Percentiles rank a stretch among this genome's conserved stretches.
Evolutionary conservation across 2,888 invertebrate species (phyloP).

Genomic region (Hydrotaea diabolus): DNA sequence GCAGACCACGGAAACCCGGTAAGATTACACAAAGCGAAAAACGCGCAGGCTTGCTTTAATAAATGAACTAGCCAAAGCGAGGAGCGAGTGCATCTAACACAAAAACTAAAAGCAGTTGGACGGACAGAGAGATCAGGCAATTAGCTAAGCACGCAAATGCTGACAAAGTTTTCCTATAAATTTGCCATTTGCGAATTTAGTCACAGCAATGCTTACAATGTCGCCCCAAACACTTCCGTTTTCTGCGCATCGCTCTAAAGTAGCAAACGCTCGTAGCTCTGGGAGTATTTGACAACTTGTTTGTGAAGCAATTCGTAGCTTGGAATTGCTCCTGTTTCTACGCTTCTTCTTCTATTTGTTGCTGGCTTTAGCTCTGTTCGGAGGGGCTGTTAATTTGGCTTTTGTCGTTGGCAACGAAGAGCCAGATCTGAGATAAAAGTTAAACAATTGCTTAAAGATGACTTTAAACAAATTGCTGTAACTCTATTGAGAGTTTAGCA

Average conservation of each 20-base stretch:
- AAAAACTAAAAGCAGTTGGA: too few species aligned
- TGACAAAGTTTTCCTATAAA: slow-evolving; percentile 40
- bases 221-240: slow-evolving; percentile 48
- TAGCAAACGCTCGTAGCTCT: background rate
- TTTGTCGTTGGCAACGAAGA: slow-evolving; percentile 25
- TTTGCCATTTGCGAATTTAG: slow-evolving; percentile 25
- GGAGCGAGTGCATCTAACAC: background rate
- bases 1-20: slow-evolving; percentile 2
- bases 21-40: background rate
- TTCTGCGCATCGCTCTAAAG: background rate
- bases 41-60: slow-evolving; percentile 6
- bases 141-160: slow-evolving; percentile 51
- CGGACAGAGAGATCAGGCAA: slow-evolving; percentile 13
- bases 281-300: slow-evolving; percentile 58
- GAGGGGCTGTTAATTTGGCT: slow-evolving; percentile 21
- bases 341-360: too few species aligned
- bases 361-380: background rate
- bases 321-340: too few species aligned
- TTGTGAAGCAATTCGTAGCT: background rate
- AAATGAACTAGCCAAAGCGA: background rate
- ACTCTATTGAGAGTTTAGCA: slow-evolving; percentile 48
- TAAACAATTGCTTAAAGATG: slow-evolving; percentile 56
- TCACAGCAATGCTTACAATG: background rate
- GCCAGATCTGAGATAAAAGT: slow-evolving; percentile 34
- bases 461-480: slow-evolving; percentile 51